These are phyloP conservation scores for Parauchenoglanis ngamensis DNA, from an alignment of 2,797 vertebrate genomes.

Conservation along the genomic window DNA sequence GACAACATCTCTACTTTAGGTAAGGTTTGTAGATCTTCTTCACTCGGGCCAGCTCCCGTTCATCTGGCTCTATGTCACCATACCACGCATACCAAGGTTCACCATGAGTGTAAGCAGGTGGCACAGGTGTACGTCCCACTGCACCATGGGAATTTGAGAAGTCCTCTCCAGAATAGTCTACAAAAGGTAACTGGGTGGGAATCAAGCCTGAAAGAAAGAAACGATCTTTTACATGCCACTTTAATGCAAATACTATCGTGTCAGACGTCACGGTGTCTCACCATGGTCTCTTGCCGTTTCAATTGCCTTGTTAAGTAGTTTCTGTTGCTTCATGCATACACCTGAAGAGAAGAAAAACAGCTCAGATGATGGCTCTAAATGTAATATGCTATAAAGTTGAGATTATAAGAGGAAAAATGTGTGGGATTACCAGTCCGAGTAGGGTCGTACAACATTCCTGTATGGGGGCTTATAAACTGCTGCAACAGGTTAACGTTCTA, in stretches of 20 bases:
- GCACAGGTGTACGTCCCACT: conserved; percentile 76
- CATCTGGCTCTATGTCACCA: conserved; percentile 70
- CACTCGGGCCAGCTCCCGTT: conserved; percentile 75
- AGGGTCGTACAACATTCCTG: conserved; percentile 78
- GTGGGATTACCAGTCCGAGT: conserved; percentile 79
- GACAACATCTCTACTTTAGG: conserved; percentile 68
- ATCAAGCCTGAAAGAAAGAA: conserved; percentile 77
- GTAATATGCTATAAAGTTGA: not conserved
- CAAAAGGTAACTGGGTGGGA: conserved; percentile 71
- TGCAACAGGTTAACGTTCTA: conserved; percentile 89
- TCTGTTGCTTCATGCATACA: conserved; percentile 88
- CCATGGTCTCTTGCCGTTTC: conserved; percentile 78
- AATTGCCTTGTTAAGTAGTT: conserved; percentile 75
- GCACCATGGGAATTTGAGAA: conserved; percentile 82
- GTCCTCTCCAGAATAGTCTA: conserved; percentile 74
- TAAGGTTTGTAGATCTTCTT: conserved; percentile 79
- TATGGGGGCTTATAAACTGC: conserved; percentile 86
- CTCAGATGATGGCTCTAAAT: not conserved
- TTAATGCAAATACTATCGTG: not conserved
- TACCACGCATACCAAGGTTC: conserved; percentile 89
- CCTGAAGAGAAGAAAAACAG: conserved; percentile 68
- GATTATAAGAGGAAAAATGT: not conserved
- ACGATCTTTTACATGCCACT: not conserved
- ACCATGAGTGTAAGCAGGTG: conserved; percentile 56
- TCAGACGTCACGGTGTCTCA: conserved; percentile 56